phyloP scores from a whole-genome alignment of 1,140 invertebrate species.

The Pteromalus puparum region DNA sequence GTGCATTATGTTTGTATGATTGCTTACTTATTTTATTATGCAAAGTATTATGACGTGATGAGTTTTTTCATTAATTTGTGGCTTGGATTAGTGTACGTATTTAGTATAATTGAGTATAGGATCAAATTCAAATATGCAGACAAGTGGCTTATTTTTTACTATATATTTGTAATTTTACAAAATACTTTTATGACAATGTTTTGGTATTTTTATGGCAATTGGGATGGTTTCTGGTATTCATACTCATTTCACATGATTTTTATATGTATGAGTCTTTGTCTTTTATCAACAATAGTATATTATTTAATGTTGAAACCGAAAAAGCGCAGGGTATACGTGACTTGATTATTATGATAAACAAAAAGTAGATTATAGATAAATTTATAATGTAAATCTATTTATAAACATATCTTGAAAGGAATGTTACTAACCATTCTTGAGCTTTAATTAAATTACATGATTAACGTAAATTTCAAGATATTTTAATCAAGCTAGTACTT shows the following conservation, averaged over 20 bases:
- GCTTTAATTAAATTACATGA: slow-evolving; percentile 33
- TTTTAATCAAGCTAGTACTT: background rate
- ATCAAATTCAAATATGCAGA: slow-evolving; percentile 83
- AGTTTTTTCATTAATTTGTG: slow-evolving; percentile 78
- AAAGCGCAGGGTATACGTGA: slow-evolving; percentile 68
- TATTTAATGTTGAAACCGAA: slow-evolving; percentile 70
- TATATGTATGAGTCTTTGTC: slow-evolving; percentile 65
- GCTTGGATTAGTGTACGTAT: slow-evolving; percentile 83
- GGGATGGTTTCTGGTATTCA: slow-evolving; percentile 74
- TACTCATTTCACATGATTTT: slow-evolving; percentile 69
- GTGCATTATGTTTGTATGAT: slow-evolving; percentile 79
- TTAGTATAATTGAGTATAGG: slow-evolving; percentile 85
- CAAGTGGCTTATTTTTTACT: slow-evolving; percentile 80
- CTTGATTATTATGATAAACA: slow-evolving; percentile 51
- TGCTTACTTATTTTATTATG: slow-evolving; percentile 77
- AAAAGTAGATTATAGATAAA: slow-evolving; percentile 10
- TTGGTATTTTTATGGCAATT: slow-evolving; percentile 78
- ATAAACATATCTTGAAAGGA: slow-evolving; percentile 41
- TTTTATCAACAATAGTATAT: slow-evolving; percentile 68
- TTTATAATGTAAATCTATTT: slow-evolving; percentile 24
- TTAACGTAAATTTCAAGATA: background rate
- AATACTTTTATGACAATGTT: slow-evolving; percentile 79
- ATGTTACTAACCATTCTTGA: slow-evolving; percentile 20
- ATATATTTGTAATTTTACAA: slow-evolving; percentile 79
- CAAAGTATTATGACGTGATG: slow-evolving; percentile 76